phyloP scores from a whole-genome alignment of 2,797 vertebrate species.

The Dicrostonyx torquatus region DNA sequence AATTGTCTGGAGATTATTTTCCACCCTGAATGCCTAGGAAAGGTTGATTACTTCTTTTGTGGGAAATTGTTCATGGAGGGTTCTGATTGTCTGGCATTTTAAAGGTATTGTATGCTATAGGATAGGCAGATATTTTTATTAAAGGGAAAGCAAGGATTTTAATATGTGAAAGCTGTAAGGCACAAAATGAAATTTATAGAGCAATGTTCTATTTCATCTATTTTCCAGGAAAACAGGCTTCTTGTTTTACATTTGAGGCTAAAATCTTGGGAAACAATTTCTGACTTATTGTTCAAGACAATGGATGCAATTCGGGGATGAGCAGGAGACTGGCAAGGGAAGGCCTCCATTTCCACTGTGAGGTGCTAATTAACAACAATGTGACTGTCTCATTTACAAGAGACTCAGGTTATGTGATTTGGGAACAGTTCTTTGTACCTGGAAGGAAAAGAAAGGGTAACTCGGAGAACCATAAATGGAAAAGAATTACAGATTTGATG shows the following conservation, averaged over 20 bases:
- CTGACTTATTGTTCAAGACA: constrained; percentile 56
- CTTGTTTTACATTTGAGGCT: constrained; percentile 52
- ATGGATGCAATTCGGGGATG: background rate
- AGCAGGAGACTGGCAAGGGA: background rate
- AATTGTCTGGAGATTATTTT: constrained; percentile 44
- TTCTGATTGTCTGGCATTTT: constrained; percentile 50
- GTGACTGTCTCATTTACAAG: constrained; percentile 26
- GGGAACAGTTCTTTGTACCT: constrained; percentile 32
- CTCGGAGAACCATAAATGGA: background rate
- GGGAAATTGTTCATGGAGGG: background rate
- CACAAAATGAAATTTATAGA: constrained; percentile 33
- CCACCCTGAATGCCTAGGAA: background rate
- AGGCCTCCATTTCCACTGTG: constrained; percentile 22
- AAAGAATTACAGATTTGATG: constrained; percentile 28
- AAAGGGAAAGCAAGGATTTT: background rate
- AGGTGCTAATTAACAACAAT: constrained; percentile 25
- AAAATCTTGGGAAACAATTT: constrained; percentile 45
- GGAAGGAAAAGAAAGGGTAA: constrained; percentile 45
- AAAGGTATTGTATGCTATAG: constrained; percentile 19
- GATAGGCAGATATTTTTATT: constrained; percentile 26
- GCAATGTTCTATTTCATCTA: constrained; percentile 26
- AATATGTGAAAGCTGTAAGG: background rate
- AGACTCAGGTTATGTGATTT: constrained; percentile 45
- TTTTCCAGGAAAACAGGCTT: background rate
- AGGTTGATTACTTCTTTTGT: constrained; percentile 56